Evolutionary conservation across 2,797 vertebrate genomes (phyloP), one percentile per base, ranked within the genome.

Genomic region (Allobates femoralis): DNA sequence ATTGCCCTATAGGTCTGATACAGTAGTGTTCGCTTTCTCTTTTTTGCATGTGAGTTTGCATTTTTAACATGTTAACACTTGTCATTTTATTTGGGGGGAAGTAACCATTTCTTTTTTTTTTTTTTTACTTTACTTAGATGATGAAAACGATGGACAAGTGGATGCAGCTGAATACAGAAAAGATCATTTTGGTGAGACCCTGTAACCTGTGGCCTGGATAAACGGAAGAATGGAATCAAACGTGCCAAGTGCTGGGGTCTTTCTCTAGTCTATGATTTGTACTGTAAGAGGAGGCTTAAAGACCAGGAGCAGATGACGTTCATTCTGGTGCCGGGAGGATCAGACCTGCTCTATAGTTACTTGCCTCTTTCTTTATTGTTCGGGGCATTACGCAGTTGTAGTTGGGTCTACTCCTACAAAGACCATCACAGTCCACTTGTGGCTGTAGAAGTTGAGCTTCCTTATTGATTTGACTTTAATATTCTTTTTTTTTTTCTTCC

Each of bases 81-180:
- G 23, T n/a, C 16, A 19, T 19, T 32, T 46, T n/a, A 19, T 73
- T 5, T 32, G 4, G 11, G 12, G 11, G 30, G 19, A 23, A 73
- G 5, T 73, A 73, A 73, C 21, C n/a, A n/a, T n/a, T n/a, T n/a
- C n/a, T n/a, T n/a, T n/a, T n/a, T n/a, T 12, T 26, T 26, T 74
- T 50, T 26, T 10, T 74, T 16, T 69, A 41, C 30, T 77, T 92
- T 93, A 81, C 92, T 98, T 97, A 90, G 98, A 99, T 15, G 98
- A 99, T 28, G 98, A 99, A 82, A 94, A 96, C 71, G 98, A 99
- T 8, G 95, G 97, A 84, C 98, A 97, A 55, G 97, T 96, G 30
- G 98, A 97, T 80, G 95, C 95, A 56, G 95, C 94, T 28, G 96
- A 97, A 89, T 99, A 99, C 28, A 93, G 97, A 89, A 99, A 99